Conservation (phyloP, 2,888 invertebrate genomes). For the Xestobium rufovillosum region DNA sequence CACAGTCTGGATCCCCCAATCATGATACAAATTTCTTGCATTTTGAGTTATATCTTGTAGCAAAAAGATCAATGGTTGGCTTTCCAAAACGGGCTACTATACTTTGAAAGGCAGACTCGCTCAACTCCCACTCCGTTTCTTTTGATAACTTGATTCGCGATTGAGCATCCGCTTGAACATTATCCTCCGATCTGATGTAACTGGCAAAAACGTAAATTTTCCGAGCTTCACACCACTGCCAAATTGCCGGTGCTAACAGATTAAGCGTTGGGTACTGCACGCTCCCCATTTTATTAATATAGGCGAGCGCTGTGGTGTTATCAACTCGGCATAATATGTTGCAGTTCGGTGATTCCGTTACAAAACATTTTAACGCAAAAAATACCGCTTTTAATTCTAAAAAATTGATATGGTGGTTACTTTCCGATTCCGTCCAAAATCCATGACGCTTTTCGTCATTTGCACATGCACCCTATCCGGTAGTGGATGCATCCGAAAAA, state of each 20-base stretch:
- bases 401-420: slow-evolving; percentile 22
- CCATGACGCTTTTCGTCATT: slow-evolving; percentile 16
- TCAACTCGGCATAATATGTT: slow-evolving; percentile 22
- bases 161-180: slow-evolving; percentile 13
- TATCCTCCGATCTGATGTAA: slow-evolving; percentile 17
- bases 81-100: slow-evolving; percentile 9
- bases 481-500: slow-evolving; percentile 23
- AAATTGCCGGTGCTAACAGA: slow-evolving; percentile 22
- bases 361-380: slow-evolving; percentile 23
- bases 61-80: slow-evolving; percentile 12
- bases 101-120: slow-evolving; percentile 8
- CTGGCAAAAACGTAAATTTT: slow-evolving; percentile 18
- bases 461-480: slow-evolving; percentile 23
- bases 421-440: slow-evolving; percentile 19
- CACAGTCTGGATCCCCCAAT: slow-evolving; percentile 10
- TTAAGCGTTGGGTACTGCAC: slow-evolving; percentile 21
- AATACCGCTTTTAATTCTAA: slow-evolving; percentile 25
- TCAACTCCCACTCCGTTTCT: slow-evolving; percentile 17
- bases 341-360: slow-evolving; percentile 11
- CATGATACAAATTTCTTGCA: slow-evolving; percentile 12
- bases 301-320: slow-evolving; percentile 22
- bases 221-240: slow-evolving; percentile 25
- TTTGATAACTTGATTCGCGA: slow-evolving; percentile 5
- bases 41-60: slow-evolving; percentile 14
- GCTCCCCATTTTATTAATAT: slow-evolving; percentile 25